phyloP scores from a whole-genome alignment of 2,888 invertebrate genomes.

The Anthophora plumipes region DNA sequence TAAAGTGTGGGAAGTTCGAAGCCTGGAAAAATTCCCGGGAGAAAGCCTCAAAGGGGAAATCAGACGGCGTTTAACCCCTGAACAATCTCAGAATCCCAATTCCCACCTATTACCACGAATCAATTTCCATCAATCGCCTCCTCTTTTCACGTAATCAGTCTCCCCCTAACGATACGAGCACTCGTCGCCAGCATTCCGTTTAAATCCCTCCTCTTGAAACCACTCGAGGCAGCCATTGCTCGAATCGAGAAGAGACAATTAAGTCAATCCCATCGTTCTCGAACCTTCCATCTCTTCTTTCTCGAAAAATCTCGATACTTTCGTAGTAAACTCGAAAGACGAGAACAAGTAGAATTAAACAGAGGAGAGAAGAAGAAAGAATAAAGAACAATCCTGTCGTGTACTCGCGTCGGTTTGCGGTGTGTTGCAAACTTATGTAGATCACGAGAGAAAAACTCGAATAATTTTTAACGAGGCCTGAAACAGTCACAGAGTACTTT shows the following conservation, averaged over 20 bases:
- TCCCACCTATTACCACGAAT: slow-evolving; percentile 6
- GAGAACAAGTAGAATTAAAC: neutral
- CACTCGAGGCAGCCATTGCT: slow-evolving; percentile 5
- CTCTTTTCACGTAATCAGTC: slow-evolving; percentile 16
- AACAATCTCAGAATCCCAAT: neutral
- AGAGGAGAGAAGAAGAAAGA: neutral
- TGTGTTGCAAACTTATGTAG: too few relatives aligned
- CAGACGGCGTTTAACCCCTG: neutral
- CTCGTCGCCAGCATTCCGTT: neutral
- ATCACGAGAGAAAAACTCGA: too few relatives aligned
- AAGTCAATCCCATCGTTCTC: slow-evolving; percentile 1
- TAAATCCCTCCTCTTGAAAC: slow-evolving; percentile 12
- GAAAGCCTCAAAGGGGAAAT: neutral
- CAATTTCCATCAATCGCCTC: slow-evolving; percentile 23
- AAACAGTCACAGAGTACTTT: too few relatives aligned
- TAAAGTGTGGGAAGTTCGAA: neutral
- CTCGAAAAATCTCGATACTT: neutral
- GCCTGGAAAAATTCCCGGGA: neutral
- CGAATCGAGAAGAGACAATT: slow-evolving; percentile 40
- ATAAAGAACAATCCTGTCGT: too few relatives aligned
- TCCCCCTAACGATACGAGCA: slow-evolving; percentile 5
- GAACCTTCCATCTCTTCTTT: neutral
- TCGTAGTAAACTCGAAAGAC: neutral
- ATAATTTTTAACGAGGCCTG: too few relatives aligned
- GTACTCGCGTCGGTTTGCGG: too few relatives aligned